These are phyloP conservation scores for Nudaria mundana DNA, from an alignment of 2,888 invertebrate genomes.

Conservation along the genomic window DNA sequence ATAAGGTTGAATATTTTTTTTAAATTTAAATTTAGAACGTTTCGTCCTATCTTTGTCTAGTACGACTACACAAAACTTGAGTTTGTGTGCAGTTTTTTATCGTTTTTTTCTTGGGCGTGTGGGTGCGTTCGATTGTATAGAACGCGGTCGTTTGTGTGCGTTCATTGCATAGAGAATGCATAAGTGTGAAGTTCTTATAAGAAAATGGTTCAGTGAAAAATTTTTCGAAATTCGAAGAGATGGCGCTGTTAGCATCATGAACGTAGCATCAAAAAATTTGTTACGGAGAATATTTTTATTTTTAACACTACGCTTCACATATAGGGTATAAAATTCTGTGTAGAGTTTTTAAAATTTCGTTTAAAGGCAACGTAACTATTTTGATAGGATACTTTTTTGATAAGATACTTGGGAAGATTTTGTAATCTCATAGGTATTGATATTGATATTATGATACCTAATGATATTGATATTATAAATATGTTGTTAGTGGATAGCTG, in stretches of 20 bases:
- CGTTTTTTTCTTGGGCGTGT: conserved; percentile 77
- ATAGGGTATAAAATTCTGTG: conserved; percentile 34
- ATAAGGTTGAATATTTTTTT: conserved; percentile 12
- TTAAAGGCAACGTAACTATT: too few species aligned
- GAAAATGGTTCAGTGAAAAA: conserved; percentile 78
- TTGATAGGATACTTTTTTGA: conserved; percentile 25
- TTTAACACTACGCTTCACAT: conserved; percentile 18
- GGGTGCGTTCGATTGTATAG: conserved; percentile 77
- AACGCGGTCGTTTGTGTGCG: conserved; percentile 38
- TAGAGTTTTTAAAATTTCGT: conserved; percentile 31
- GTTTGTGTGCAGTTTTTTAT: conserved; percentile 74
- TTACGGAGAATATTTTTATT: conserved; percentile 33
- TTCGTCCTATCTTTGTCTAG: conserved; percentile 39
- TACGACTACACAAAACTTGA: conserved; percentile 38
- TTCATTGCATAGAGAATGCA: conserved; percentile 38
- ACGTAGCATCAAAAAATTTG: conserved; percentile 63
- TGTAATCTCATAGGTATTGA: too few species aligned
- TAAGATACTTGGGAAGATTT: too few species aligned
- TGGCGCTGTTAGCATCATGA: conserved; percentile 67
- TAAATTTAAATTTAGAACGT: conserved; percentile 9
- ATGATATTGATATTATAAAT: too few species aligned
- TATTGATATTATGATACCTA: too few species aligned
- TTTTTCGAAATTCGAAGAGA: conserved; percentile 74
- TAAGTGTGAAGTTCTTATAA: conserved; percentile 74
- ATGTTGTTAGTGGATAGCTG: too few species aligned